phyloP scores from a whole-genome alignment of 2,888 invertebrate species.

The Limnephilus marmoratus region DNA sequence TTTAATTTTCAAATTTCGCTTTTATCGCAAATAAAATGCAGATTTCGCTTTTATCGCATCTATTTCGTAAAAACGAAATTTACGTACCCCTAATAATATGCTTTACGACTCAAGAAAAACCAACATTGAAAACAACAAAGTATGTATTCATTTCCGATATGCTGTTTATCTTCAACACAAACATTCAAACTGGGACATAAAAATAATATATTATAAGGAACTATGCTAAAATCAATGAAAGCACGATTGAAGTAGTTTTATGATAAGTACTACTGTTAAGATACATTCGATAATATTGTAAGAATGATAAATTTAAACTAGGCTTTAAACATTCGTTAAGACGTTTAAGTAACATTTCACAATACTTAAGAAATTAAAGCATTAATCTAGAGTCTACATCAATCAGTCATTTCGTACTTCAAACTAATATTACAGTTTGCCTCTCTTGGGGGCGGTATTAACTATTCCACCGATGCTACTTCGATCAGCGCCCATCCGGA shows the following conservation, averaged over 20 bases:
- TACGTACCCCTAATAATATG: too few relatives aligned
- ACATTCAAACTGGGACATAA: constrained; percentile 6
- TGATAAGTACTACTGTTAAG: constrained; percentile 20
- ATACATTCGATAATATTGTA: constrained; percentile 22
- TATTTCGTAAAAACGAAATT: too few relatives aligned
- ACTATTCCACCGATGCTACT: constrained; percentile 36
- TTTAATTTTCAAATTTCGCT: too few relatives aligned
- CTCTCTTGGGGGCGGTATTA: constrained; percentile 43
- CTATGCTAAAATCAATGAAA: constrained; percentile 21
- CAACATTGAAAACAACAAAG: background rate
- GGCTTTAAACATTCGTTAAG: constrained; percentile 22
- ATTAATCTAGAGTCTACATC: constrained; percentile 43
- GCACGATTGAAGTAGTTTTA: constrained; percentile 16
- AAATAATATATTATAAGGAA: background rate
- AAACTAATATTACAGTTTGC: constrained; percentile 51
- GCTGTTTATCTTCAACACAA: background rate
- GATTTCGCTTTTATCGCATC: too few relatives aligned
- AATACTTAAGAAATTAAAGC: constrained; percentile 19
- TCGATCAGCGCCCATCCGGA: constrained; percentile 40
- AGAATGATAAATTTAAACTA: constrained; percentile 32
- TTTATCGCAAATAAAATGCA: too few relatives aligned
- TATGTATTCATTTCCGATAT: background rate
- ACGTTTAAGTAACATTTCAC: constrained; percentile 8
- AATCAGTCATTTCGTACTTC: constrained; percentile 49
- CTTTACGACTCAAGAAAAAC: background rate